Evolutionary conservation across 37 sponge, comb jelly and placozoan genomes (phyloP), one percentile per base, ranked within the genome.

Genomic region (Hexactinellida sp.): DNA sequence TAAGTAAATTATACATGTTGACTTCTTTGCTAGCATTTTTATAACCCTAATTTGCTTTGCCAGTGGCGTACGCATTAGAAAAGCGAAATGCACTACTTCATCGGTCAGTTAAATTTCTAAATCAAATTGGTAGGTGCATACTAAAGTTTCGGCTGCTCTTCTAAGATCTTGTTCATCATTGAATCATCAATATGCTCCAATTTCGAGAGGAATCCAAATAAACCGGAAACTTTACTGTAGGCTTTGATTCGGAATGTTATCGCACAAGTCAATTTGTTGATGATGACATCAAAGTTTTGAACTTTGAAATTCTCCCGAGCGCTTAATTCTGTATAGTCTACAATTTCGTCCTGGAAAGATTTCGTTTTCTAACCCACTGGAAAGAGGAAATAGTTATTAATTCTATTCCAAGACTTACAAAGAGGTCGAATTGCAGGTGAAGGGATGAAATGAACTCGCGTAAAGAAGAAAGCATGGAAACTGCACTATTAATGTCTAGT

Each of bases 1-100:
- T 63, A 28, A 63, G 76, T 63, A 63, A 63, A 63, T 63, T 63
- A 28, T 63, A 32, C 76, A 63, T 63, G 52, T 47, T 47, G 76
- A 63, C 76, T 63, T 63, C 21, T 63, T 63, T 63, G 34, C 76
- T 63, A 63, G 30, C 76, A 32, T 41, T 41, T 41, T 41, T 41
- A 41, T 41, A n/a, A n/a, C 47, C 47, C 13, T 41, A 41, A 41
- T 5, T 41, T 41, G 47, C 13, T 5, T 13, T 41, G 10, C 47
- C 47, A 41, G 47, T 41, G 47, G 47, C 10, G 47, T 41, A 41
- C 47, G 47, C 5, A 41, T 41, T 41, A 41, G 47, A 41, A 41
- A 41, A 16, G 47, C 47, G 47, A 41, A 41, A 16, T 41, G 47
- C 47, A 41, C 47, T 41, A 41, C 10, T 41, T 41, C 47, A 41